These are phyloP conservation scores for Macroglossus sobrinus DNA, from an alignment of 2,113 vertebrate genomes.

Conservation along the genomic window DNA sequence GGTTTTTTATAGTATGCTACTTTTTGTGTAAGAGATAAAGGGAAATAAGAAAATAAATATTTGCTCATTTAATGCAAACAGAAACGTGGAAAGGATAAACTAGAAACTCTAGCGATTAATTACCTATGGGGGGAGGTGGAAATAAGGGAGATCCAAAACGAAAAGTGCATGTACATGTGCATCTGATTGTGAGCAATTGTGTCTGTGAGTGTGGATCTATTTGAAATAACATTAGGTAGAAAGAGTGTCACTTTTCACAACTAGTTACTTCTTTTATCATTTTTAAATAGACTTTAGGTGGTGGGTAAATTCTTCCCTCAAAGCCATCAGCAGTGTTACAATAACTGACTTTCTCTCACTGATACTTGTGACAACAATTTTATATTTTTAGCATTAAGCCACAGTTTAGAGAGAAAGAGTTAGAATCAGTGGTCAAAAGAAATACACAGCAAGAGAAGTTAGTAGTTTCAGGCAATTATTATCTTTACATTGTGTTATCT, in stretches of 20 bases:
- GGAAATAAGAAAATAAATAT: background rate
- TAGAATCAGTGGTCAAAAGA: background rate
- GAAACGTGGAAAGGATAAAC: background rate
- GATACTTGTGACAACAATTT: background rate
- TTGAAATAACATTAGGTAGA: background rate
- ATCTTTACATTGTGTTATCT: background rate
- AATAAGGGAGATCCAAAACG: background rate
- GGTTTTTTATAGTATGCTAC: background rate
- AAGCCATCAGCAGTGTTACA: background rate
- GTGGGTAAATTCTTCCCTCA: background rate
- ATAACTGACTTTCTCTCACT: conserved; percentile 18
- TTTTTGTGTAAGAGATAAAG: background rate
- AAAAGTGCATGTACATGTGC: background rate
- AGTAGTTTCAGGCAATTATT: background rate
- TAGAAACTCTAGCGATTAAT: background rate
- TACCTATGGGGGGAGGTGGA: background rate
- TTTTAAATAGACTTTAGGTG: conserved; percentile 21
- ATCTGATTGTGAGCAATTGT: background rate
- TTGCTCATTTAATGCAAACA: background rate
- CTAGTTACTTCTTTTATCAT: background rate
- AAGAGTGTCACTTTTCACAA: background rate
- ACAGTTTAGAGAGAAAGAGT: background rate
- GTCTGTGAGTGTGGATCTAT: background rate
- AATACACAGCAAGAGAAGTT: background rate
- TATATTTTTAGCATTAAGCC: background rate